Evolutionary conservation across 2,888 invertebrate genomes (phyloP), one percentile per base, ranked within the genome.

Genomic region (Scaeva pyrastri): DNA sequence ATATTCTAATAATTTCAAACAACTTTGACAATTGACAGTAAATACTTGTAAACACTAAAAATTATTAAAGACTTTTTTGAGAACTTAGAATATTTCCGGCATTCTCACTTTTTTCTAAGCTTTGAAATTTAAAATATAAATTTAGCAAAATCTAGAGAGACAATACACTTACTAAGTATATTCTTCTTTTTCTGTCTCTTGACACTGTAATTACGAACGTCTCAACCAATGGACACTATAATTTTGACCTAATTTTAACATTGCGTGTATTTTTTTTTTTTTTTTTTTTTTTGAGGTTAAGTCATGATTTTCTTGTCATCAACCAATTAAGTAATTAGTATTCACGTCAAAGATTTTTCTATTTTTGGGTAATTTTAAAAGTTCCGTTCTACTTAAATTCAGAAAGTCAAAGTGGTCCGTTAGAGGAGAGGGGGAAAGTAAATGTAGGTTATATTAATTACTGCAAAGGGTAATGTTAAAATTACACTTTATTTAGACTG

Each of bases 321-420:
- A 41, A 60, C 60, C 21, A 60, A 41, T 60, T 41, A 21, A 56
- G 31, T 39, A 41, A 60, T 41, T 60, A 60, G 60, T 21, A 60
- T 41, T 60, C 39, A 60, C 2, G 19, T 36, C 52, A 6, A 60
- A 41, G 7, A 31, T 7, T 31, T 31, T 60, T 43, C 60, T 72
- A 6, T 58, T 52, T 76, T 60, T 43, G 56, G 70, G 58, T 64
- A 56, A 66, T 64, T 64, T 56, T 64, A 45, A 2, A 66, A 31
- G 56, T 78, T 74, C 36, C 56, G 62, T 68, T 62, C 78, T 74
- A 60, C 31, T 55, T 60, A 52, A 52, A 7, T 23, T 23, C 12
- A 10, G 12, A 39, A 10, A 39, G 0, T 7, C 23, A 52, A 19
- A 41, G 23, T 41, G 12, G 2, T 31, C 45, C 10, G 45, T 39